Percentiles rank a stretch among this genome's conserved stretches.
phyloP scores from a whole-genome alignment of 2,113 vertebrate genomes.

The Puma concolor region DNA sequence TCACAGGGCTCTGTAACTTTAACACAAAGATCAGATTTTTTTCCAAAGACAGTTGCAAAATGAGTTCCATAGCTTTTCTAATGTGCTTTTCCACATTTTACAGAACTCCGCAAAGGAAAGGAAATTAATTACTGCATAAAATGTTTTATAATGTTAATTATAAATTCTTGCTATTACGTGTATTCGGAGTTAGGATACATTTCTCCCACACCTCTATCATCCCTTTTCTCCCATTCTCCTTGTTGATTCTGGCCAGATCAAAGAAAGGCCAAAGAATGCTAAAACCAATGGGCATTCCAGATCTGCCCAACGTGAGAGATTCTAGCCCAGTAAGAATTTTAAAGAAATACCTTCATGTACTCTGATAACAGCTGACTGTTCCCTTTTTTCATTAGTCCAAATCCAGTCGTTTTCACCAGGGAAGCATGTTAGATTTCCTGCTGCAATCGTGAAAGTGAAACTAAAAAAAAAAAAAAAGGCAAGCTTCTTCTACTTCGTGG shows the following conservation, averaged over 20 bases:
- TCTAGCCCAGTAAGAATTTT: neutral
- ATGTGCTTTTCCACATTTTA: neutral
- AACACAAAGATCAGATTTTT: neutral
- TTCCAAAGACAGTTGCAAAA: neutral
- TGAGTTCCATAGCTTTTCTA: neutral
- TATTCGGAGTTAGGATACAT: neutral
- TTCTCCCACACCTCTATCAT: neutral
- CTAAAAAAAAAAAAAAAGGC: neutral
- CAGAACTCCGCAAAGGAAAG: neutral
- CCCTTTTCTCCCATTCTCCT: neutral
- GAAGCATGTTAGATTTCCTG: neutral
- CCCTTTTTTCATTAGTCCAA: neutral
- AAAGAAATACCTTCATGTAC: conserved; percentile 23
- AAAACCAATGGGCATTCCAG: neutral
- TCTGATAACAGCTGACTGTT: neutral
- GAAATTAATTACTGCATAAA: neutral
- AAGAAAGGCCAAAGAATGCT: neutral
- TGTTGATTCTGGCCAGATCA: neutral
- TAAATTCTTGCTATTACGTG: neutral
- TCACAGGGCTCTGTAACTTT: neutral
- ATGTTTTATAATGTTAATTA: neutral
- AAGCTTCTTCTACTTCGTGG: neutral
- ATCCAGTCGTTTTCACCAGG: neutral
- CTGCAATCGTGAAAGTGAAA: conserved; percentile 73
- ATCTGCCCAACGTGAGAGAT: neutral